These are phyloP conservation scores for Nephrotoma flavescens DNA, from an alignment of 2,888 invertebrate genomes.

Conservation along the genomic window DNA sequence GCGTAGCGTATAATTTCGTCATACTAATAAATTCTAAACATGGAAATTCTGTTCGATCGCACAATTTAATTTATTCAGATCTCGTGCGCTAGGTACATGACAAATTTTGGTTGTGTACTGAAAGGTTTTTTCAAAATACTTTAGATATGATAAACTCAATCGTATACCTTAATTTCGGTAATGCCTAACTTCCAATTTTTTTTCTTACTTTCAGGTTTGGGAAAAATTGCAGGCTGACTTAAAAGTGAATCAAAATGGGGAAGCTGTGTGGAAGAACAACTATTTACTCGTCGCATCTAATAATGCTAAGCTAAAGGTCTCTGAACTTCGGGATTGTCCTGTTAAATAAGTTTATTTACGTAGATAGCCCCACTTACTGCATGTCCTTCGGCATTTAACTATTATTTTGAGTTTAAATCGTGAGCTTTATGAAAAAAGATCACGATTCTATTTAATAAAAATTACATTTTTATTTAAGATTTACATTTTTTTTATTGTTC, in stretches of 20 bases:
- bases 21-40: no score
- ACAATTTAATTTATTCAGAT: background rate
- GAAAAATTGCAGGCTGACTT: slow-evolving; percentile 75
- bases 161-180: background rate
- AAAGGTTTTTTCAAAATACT: background rate
- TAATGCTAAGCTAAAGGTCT: slow-evolving; percentile 60
- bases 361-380: background rate
- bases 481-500: background rate
- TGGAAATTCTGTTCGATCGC: no score
- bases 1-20: no score
- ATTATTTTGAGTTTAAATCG: background rate
- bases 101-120: background rate
- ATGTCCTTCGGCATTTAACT: background rate
- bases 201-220: slow-evolving; percentile 39
- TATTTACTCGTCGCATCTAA: slow-evolving; percentile 46
- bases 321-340: slow-evolving; percentile 64
- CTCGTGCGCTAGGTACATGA: background rate
- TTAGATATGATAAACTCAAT: background rate
- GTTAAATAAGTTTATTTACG: slow-evolving; percentile 48
- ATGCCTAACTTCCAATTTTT: background rate
- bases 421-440: no score
- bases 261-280: slow-evolving; percentile 79
- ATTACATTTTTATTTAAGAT: background rate
- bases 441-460: background rate
- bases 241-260: slow-evolving; percentile 50